Percentiles rank a stretch among this genome's conserved stretches.
Conservation (phyloP, 2,797 vertebrate species). For the Heteromormyrus szaboi region DNA sequence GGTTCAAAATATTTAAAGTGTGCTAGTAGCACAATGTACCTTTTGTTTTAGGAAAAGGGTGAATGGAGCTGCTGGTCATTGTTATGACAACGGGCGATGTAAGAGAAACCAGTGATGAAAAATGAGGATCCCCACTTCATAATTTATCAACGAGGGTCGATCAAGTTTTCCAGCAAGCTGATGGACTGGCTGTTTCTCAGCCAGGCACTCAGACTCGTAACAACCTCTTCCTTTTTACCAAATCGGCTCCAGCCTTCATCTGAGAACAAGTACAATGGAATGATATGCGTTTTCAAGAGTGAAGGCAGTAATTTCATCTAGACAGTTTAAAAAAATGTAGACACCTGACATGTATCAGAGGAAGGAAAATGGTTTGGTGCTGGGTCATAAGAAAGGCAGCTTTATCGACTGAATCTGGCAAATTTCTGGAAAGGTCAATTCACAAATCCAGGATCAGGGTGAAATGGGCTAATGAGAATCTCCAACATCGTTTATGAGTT, state of each 20-base stretch:
- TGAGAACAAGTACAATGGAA: background rate
- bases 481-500: background rate
- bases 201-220: background rate
- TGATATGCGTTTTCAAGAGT: background rate
- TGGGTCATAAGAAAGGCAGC: background rate
- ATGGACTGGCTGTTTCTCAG: slow-evolving; percentile 7
- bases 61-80: background rate
- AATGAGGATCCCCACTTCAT: slow-evolving; percentile 44
- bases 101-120: slow-evolving; percentile 30
- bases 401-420: background rate
- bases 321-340: background rate
- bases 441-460: background rate
- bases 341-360: background rate
- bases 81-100: background rate
- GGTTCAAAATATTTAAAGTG: background rate
- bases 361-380: background rate
- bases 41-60: background rate
- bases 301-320: background rate
- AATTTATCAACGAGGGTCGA: slow-evolving; percentile 50
- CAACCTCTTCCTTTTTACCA: background rate
- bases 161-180: slow-evolving; percentile 13
- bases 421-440: background rate
- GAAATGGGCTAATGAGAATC: background rate
- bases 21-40: background rate
- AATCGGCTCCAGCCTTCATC: background rate